Conservation (phyloP, 2,797 vertebrate species). For the Microctenopoma lineatum region DNA sequence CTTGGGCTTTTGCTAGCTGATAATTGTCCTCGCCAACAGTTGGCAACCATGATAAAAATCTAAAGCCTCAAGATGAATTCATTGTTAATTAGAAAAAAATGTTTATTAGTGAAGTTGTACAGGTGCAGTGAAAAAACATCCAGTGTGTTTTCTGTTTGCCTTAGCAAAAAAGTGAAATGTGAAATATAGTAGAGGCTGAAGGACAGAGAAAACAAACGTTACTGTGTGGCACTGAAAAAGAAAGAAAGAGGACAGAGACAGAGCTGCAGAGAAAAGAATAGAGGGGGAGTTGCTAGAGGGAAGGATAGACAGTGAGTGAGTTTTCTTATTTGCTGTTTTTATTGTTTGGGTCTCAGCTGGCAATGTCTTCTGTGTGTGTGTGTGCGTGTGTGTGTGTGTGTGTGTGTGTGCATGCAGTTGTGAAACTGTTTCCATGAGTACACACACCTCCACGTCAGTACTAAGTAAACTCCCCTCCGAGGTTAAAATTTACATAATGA, state of each 20-base stretch:
- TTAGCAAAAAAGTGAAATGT: too few relatives aligned
- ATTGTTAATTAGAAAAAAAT: not conserved
- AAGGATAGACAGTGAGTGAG: constrained; percentile 14
- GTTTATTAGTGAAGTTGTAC: not conserved
- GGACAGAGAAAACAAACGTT: too few relatives aligned
- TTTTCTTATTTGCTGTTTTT: constrained; percentile 37
- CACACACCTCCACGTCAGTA: constrained; percentile 25
- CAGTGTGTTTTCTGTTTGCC: too few relatives aligned
- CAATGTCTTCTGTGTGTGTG: constrained; percentile 26
- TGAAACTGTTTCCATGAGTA: not conserved
- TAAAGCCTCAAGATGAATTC: too few relatives aligned
- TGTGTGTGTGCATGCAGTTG: constrained; percentile 6
- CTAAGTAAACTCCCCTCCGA: constrained; percentile 61
- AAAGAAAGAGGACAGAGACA: not conserved
- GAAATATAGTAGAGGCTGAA: too few relatives aligned
- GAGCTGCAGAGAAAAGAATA: not conserved
- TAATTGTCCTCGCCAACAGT: too few relatives aligned
- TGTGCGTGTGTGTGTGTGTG: constrained; percentile 22
- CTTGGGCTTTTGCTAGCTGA: not conserved
- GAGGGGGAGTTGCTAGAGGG: constrained; percentile 15
- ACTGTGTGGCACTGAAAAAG: not conserved
- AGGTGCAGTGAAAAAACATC: too few relatives aligned
- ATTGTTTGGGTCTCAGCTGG: constrained; percentile 60
- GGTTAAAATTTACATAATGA: constrained; percentile 75
- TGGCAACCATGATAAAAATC: too few relatives aligned